A percentile compares a stretch with the other conserved stretches of the same genome.
phyloP scores from a whole-genome alignment of 2,888 invertebrate genomes.

The Calliscelio sp. region DNA sequence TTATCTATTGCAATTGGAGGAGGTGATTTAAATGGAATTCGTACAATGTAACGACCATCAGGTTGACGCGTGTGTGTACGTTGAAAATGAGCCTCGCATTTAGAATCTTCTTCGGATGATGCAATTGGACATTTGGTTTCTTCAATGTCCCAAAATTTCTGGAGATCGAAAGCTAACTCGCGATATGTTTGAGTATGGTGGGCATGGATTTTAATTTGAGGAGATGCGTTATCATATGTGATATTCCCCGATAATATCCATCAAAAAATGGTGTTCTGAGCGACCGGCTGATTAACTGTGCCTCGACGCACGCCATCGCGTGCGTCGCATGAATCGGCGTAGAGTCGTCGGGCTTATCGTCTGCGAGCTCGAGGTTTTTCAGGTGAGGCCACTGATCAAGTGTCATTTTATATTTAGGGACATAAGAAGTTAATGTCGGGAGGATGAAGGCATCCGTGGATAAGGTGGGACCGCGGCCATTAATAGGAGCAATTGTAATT shows the following conservation, averaged over 20 bases:
- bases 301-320: neutral
- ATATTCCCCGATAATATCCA: neutral
- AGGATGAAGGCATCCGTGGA: neutral
- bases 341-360: neutral
- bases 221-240: too few species aligned
- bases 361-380: neutral
- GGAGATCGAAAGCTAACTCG: neutral
- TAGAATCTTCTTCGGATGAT: neutral
- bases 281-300: neutral
- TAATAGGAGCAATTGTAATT: neutral
- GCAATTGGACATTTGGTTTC: neutral
- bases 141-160: conserved; percentile 18
- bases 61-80: neutral
- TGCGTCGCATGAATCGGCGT: neutral
- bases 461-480: neutral
- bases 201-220: neutral
- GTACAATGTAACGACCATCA: conserved; percentile 18
- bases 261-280: neutral
- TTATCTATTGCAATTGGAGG: too few species aligned
- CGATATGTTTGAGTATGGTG: neutral
- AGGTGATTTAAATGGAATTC: conserved; percentile 18
- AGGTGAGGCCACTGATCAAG: conserved; percentile 10
- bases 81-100: conserved; percentile 20
- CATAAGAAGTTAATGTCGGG: neutral
- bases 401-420: neutral